These are phyloP conservation scores for Astropecten irregularis DNA, from an alignment of 53 echinoderm and acorn worm genomes.

Conservation along the genomic window DNA sequence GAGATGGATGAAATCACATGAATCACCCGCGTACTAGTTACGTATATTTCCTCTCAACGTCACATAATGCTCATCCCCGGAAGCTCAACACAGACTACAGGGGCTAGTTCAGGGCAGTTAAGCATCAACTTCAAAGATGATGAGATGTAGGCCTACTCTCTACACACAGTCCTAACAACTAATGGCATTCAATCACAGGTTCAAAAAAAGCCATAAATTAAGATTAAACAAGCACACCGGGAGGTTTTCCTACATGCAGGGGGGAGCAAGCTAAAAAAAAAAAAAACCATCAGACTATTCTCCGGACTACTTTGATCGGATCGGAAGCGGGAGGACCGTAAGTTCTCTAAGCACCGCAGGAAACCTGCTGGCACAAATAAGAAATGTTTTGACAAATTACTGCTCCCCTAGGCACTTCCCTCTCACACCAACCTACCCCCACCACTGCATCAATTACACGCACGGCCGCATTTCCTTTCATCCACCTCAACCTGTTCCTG, in stretches of 20 bases:
- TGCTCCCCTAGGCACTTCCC: conserved; percentile 46
- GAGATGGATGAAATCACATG: too few relatives aligned
- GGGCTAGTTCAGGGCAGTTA: too few relatives aligned
- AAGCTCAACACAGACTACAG: too few relatives aligned
- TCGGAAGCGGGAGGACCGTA: conserved; percentile 49
- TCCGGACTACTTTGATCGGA: neutral
- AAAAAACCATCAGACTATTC: neutral
- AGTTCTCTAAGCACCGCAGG: conserved; percentile 39
- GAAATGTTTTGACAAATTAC: conserved; percentile 57
- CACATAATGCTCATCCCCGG: too few relatives aligned
- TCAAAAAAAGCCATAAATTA: neutral
- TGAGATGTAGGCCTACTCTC: too few relatives aligned
- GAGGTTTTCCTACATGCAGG: too few relatives aligned
- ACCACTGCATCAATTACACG: conserved; percentile 54
- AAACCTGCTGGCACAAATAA: conserved; percentile 50
- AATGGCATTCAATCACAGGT: too few relatives aligned
- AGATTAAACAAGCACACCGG: conserved; percentile 31
- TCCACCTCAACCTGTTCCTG: conserved; percentile 25
- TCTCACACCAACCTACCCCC: conserved; percentile 9
- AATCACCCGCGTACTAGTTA: too few relatives aligned
- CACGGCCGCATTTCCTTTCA: conserved; percentile 38
- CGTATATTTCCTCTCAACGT: too few relatives aligned
- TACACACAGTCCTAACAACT: too few relatives aligned
- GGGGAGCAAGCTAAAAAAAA: too few relatives aligned
- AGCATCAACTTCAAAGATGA: too few relatives aligned